These are phyloP conservation scores for Willowsia nigromaculata DNA, from an alignment of 2,888 invertebrate genomes.

Conservation along the genomic window DNA sequence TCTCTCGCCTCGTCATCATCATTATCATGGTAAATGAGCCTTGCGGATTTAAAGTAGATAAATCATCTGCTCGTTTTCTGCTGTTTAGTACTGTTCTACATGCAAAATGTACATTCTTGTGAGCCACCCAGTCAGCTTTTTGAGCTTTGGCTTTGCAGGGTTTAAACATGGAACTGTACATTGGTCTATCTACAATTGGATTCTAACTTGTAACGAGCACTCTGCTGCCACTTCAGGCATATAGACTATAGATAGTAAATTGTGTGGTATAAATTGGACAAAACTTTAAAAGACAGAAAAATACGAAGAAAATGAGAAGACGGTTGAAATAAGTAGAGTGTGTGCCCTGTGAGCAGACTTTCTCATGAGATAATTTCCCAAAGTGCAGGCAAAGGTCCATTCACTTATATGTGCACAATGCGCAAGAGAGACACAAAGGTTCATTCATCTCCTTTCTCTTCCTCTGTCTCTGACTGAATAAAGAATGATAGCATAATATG, in stretches of 20 bases:
- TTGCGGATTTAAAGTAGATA: slow-evolving; percentile 66
- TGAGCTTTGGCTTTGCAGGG: not conserved
- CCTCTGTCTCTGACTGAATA: not conserved
- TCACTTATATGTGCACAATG: not conserved
- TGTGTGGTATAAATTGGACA: not conserved
- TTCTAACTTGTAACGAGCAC: not conserved
- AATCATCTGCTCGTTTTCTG: slow-evolving; percentile 59
- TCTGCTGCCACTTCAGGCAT: too few relatives aligned
- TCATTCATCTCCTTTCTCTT: not conserved
- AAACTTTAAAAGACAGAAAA: not conserved
- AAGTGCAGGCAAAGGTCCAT: slow-evolving; percentile 28
- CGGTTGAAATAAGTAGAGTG: not conserved
- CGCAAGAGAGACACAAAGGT: not conserved
- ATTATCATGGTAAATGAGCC: slow-evolving; percentile 66
- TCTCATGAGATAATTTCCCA: slow-evolving; percentile 51
- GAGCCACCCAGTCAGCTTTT: not conserved
- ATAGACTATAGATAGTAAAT: too few relatives aligned
- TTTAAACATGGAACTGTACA: not conserved
- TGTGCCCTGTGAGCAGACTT: not conserved
- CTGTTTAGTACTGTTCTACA: not conserved
- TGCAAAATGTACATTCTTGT: not conserved
- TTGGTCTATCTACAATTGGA: too few relatives aligned
- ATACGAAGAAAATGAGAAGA: not conserved
- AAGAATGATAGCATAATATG: not conserved
- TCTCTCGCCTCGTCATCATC: slow-evolving; percentile 56